phyloP scores from a whole-genome alignment of 2,888 invertebrate species.

The Argyresthia albistria region DNA sequence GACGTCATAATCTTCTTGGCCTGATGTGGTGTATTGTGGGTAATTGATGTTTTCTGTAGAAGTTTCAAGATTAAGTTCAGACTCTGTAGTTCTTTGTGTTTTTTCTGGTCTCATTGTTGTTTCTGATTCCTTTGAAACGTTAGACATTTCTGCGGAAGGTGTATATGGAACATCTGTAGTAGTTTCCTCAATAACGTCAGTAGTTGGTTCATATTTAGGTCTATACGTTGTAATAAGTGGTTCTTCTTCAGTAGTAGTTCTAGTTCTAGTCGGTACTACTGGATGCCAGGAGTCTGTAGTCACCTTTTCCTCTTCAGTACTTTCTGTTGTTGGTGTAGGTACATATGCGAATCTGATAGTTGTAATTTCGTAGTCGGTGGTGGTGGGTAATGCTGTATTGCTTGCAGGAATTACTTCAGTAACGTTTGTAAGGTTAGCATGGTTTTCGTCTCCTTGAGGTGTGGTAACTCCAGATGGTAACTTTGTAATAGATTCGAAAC shows the following conservation, averaged over 20 bases:
- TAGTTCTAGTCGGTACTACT: conserved; percentile 39
- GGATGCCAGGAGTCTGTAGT: conserved; percentile 41
- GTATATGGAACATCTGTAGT: conserved; percentile 38
- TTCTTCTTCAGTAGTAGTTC: conserved; percentile 31
- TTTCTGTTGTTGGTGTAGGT: conserved; percentile 34
- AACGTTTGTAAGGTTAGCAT: conserved; percentile 26
- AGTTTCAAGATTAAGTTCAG: conserved; percentile 11
- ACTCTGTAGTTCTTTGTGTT: background rate
- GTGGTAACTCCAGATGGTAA: conserved; percentile 54
- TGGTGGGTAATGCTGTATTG: conserved; percentile 20
- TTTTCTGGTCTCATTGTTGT: conserved; percentile 16
- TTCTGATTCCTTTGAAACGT: conserved; percentile 15
- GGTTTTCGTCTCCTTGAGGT: conserved; percentile 40
- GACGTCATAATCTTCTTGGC: conserved; percentile 27
- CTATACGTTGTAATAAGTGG: conserved; percentile 54
- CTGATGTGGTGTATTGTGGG: conserved; percentile 12
- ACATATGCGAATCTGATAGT: conserved; percentile 59
- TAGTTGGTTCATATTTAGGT: conserved; percentile 43
- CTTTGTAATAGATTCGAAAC: conserved; percentile 67
- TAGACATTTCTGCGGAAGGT: conserved; percentile 14
- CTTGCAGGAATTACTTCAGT: conserved; percentile 28
- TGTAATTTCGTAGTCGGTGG: conserved; percentile 52
- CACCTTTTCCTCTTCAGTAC: conserved; percentile 20
- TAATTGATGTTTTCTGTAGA: conserved; percentile 12
- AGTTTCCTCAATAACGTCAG: conserved; percentile 32